Base-by-base conservation (phyloP, 1,140 invertebrate species). In the Camponotus vicinus region DNA sequence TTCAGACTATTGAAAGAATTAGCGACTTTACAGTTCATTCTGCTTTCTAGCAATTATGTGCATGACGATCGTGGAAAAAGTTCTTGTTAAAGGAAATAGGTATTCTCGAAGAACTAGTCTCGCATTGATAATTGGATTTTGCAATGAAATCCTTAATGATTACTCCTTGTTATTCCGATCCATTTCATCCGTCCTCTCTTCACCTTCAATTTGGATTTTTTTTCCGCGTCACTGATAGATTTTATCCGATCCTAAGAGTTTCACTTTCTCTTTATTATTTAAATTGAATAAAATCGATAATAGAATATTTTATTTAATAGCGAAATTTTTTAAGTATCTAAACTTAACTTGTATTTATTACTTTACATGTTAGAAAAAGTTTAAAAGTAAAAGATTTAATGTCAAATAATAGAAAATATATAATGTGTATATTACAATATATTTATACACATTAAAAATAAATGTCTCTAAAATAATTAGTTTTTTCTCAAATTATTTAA, bases 61-160 rank as follows among this genome's bases (percentile, higher is more conserved):
- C 59, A 61, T 59, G 34, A 57, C 27, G 49, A 76, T 86, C 66
- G 27, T n/a, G 55, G 32, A 40, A 55, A 13, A 49, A 55, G 70
- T 59, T 49, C 61, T 52, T 80, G 82, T 80, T 86, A 88, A 88
- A 61, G 40, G 49, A 86, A 89, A 66, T 69, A 67, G 40, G 5
- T 67, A 77, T 45, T 64, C 71, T 69, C 67, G 7, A 45, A 34
- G 27, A 7, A 37, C 40, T 61, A 69, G 75, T 80, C 69, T 66
- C 55, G 52, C 59, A 55, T 40, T 70, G 88, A 87, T 89, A 87
- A 90, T 85, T 61, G 73, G 67, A 87, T 69, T 89, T 85, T 85
- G 87, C 89, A 49, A 84, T 89, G 15, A 40, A 87, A 89, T 69
- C 40, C 21, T 64, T 63, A 70, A 42, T 70, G 79, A 84, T 90